Percentiles rank a stretch among this genome's conserved stretches.
phyloP scores from a whole-genome alignment of 37 sponge, comb jelly and placozoan genomes.

The Haliclona indistincta region DNA sequence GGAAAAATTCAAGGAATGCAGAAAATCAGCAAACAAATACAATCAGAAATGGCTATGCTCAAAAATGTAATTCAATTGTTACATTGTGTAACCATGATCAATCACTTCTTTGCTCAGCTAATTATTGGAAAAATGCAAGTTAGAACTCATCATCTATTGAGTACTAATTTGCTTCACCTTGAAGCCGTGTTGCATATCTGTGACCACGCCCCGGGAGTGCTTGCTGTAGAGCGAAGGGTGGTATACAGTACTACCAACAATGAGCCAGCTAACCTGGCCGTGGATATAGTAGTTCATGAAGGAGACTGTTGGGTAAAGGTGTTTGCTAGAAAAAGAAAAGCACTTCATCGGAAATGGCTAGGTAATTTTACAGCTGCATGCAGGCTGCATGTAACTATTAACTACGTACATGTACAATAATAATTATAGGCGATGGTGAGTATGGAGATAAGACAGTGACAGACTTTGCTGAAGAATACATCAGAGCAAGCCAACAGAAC shows the following conservation, averaged over 20 bases:
- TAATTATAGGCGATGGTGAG: conserved; percentile 18
- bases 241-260: background rate
- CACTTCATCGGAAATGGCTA: conserved; percentile 47
- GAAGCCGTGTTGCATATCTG: conserved; percentile 28
- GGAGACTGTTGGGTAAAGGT: conserved; percentile 50
- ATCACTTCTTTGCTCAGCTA: background rate
- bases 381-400: background rate
- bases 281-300: conserved; percentile 39
- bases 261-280: background rate
- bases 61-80: conserved; percentile 10
- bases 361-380: conserved; percentile 12
- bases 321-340: conserved; percentile 36
- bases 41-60: conserved; percentile 33
- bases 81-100: background rate
- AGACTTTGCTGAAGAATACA: conserved; percentile 26
- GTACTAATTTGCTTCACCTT: conserved; percentile 44
- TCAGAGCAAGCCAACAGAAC: conserved; percentile 34
- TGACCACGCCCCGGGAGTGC: background rate
- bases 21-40: conserved; percentile 29
- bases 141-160: conserved; percentile 23
- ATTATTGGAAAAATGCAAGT: background rate
- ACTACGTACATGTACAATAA: background rate
- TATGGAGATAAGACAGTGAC: conserved; percentile 39
- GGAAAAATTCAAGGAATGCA: conserved; percentile 28
- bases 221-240: conserved; percentile 20